A percentile compares a stretch with the other conserved stretches of the same genome.
Conservation (phyloP, 1,140 invertebrate species). For the Cheumatopsyche charites region DNA sequence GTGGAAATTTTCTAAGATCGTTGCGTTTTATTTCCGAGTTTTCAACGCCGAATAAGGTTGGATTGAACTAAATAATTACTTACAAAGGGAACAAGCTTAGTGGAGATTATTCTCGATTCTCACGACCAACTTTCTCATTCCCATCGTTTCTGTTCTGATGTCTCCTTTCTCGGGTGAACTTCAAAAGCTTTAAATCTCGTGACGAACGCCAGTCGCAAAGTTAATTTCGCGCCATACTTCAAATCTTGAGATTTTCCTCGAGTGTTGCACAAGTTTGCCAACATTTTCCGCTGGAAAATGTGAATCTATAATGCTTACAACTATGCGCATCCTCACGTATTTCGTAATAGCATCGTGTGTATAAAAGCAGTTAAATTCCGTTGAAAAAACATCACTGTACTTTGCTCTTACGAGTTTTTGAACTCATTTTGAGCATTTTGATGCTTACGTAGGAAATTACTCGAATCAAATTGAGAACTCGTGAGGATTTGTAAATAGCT, state of each 20-base stretch:
- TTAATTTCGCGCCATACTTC: constrained; percentile 25
- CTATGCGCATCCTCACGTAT: too few relatives aligned
- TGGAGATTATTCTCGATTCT: constrained; percentile 18
- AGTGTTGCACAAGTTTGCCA: constrained; percentile 14
- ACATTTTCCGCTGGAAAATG: neutral
- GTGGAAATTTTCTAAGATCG: too few relatives aligned
- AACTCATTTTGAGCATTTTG: too few relatives aligned
- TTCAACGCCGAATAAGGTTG: neutral
- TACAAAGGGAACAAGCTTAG: constrained; percentile 22
- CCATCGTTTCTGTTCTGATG: constrained; percentile 15
- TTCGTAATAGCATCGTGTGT: too few relatives aligned
- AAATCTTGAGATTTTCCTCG: constrained; percentile 19
- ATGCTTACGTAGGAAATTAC: too few relatives aligned
- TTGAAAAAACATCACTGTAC: too few relatives aligned
- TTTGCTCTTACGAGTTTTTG: too few relatives aligned
- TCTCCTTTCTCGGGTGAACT: constrained; percentile 6
- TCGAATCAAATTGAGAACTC: too few relatives aligned
- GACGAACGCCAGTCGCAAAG: constrained; percentile 19
- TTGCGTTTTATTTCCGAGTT: constrained; percentile 10
- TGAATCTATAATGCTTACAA: neutral
- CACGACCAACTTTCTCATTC: constrained; percentile 5
- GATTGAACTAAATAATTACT: constrained; percentile 29
- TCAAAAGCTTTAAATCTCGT: constrained; percentile 28
- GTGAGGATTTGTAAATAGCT: too few relatives aligned
- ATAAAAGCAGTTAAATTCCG: too few relatives aligned